Percentiles rank a stretch among this genome's conserved stretches.
Evolutionary conservation across 2,113 vertebrate genomes (phyloP).

Genomic region (Melierax canorus): DNA sequence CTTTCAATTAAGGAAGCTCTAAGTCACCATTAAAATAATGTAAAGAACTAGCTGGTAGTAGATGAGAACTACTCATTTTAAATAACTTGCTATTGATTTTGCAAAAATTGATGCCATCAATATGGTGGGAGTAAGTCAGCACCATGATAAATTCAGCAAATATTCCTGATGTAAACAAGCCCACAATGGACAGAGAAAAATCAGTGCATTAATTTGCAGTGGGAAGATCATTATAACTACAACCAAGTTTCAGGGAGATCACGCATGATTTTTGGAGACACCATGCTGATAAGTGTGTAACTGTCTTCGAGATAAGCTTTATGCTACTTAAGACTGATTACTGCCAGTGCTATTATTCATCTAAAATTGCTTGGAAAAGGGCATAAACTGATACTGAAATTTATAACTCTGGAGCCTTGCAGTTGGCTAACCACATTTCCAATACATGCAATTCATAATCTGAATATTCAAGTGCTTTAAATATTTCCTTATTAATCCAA

Average conservation of each 20-base stretch:
- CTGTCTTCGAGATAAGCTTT: constrained; percentile 44
- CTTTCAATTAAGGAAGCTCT: background rate
- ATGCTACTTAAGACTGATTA: constrained; percentile 55
- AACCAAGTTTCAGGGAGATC: background rate
- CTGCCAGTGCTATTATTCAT: background rate
- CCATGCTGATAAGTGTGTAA: constrained; percentile 39
- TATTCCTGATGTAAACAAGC: constrained; percentile 34
- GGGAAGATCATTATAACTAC: background rate
- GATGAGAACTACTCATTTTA: background rate
- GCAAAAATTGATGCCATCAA: background rate
- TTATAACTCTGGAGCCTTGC: constrained; percentile 29
- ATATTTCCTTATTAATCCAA: constrained; percentile 32
- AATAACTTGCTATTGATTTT: constrained; percentile 46
- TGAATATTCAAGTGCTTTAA: constrained; percentile 25
- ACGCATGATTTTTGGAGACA: constrained; percentile 38
- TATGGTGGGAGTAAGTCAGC: constrained; percentile 25
- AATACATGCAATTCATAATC: background rate
- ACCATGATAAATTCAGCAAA: constrained; percentile 7
- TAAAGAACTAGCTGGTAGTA: background rate
- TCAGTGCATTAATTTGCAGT: background rate
- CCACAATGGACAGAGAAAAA: background rate
- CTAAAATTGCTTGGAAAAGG: constrained; percentile 54
- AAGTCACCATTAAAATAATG: constrained; percentile 9
- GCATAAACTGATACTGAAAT: constrained; percentile 33
- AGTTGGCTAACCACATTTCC: constrained; percentile 28